Evolutionary conservation across 2,797 vertebrate genomes (phyloP).

Genomic region (Onychomys torridus): DNA sequence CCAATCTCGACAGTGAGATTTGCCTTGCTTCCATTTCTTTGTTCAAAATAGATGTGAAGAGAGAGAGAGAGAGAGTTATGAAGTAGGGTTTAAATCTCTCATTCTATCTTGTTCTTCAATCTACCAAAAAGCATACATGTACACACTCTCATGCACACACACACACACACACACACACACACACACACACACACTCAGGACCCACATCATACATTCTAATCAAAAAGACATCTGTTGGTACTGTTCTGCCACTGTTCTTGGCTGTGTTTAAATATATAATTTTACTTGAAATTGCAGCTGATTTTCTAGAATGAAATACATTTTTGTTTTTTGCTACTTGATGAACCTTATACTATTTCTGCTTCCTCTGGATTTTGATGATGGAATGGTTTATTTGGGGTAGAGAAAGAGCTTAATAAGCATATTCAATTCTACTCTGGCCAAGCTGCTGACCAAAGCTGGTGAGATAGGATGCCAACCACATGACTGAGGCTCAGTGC

Average conservation of each 20-base stretch:
- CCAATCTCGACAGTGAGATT: not conserved
- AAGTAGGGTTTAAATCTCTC: not conserved
- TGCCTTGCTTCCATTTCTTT: not conserved
- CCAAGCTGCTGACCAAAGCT: not conserved
- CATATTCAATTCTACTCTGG: not conserved
- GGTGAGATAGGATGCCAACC: not conserved
- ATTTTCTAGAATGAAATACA: not conserved
- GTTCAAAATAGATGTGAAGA: not conserved
- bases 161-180: not conserved
- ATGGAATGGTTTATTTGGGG: not conserved
- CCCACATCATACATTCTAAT: not conserved
- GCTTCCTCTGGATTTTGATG: not conserved
- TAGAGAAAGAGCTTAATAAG: not conserved
- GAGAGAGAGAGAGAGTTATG: not conserved
- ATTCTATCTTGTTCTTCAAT: not conserved
- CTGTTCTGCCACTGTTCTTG: not conserved
- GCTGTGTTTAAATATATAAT: not conserved
- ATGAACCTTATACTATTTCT: not conserved
- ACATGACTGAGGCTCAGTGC: not conserved
- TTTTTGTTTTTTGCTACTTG: too few species aligned
- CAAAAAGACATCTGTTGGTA: not conserved
- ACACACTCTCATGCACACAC: too few species aligned
- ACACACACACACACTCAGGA: not conserved
- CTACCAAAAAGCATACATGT: not conserved
- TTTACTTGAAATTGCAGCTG: not conserved